These are phyloP conservation scores for Musca vetustissima DNA, from an alignment of 1,140 invertebrate genomes.

Conservation along the genomic window DNA sequence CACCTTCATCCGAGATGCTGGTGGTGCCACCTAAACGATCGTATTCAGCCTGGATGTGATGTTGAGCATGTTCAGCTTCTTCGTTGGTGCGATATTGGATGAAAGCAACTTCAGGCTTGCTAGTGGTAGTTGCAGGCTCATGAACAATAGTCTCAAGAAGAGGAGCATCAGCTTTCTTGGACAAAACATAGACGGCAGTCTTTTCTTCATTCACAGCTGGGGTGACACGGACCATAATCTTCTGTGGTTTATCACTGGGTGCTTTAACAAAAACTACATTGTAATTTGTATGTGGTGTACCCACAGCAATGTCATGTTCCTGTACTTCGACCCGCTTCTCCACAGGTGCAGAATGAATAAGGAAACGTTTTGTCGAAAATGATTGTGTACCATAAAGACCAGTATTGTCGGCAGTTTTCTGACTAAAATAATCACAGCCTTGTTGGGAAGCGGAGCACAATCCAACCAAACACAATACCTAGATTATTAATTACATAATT, in stretches of 20 bases:
- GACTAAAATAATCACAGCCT: too few species aligned
- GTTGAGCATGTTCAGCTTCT: slow-evolving; percentile 35
- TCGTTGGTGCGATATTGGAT: slow-evolving; percentile 68
- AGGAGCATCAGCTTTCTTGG: slow-evolving; percentile 63
- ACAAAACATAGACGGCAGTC: slow-evolving; percentile 81
- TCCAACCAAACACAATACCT: too few species aligned
- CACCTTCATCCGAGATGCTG: slow-evolving; percentile 1
- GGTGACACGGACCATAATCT: slow-evolving; percentile 40
- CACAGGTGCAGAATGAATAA: slow-evolving; percentile 27
- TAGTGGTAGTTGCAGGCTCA: slow-evolving; percentile 50
- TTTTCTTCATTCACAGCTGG: slow-evolving; percentile 76
- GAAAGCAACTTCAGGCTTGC: slow-evolving; percentile 74
- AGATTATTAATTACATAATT: too few species aligned
- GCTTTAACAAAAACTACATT: slow-evolving; percentile 80
- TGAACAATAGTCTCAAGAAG: slow-evolving; percentile 48
- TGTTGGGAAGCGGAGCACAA: too few species aligned
- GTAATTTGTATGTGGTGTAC: slow-evolving; percentile 71
- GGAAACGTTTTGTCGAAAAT: slow-evolving; percentile 27
- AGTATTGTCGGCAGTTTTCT: too few species aligned
- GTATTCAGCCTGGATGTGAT: slow-evolving; percentile 27
- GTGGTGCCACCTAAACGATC: slow-evolving; percentile 17
- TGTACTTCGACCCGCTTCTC: neutral
- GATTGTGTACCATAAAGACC: too few species aligned
- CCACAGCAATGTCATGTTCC: slow-evolving; percentile 7
- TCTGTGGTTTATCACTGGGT: slow-evolving; percentile 61